Evolutionary conservation across 2,113 vertebrate genomes (phyloP).

Genomic region (Lagopus leucura): DNA sequence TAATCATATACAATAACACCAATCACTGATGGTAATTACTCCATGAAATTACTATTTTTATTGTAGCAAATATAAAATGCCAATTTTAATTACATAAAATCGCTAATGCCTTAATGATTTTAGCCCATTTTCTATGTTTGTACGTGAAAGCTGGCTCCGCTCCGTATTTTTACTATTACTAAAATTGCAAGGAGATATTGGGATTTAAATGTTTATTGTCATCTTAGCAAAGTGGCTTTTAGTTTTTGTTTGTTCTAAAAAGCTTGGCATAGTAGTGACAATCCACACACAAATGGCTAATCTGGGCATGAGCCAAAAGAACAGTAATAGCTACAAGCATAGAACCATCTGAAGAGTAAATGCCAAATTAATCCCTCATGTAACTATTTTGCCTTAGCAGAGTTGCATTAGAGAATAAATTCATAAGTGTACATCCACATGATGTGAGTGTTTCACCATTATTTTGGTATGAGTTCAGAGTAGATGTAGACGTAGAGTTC

Average conservation of each 20-base stretch:
- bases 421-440: background rate
- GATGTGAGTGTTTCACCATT: background rate
- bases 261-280: slow-evolving; percentile 49
- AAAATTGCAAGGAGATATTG: slow-evolving; percentile 28
- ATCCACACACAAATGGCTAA: slow-evolving; percentile 58
- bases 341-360: slow-evolving; percentile 28
- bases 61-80: slow-evolving; percentile 40
- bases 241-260: slow-evolving; percentile 58
- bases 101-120: slow-evolving; percentile 39
- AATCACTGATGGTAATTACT: slow-evolving; percentile 39
- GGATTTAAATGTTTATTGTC: slow-evolving; percentile 66
- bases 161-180: slow-evolving; percentile 38
- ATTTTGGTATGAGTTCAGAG: background rate
- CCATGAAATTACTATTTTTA: slow-evolving; percentile 48
- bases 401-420: background rate
- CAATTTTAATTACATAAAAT: slow-evolving; percentile 49
- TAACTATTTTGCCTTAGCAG: background rate
- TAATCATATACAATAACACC: slow-evolving; percentile 25
- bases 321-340: slow-evolving; percentile 22
- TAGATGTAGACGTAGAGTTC: background rate
- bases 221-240: slow-evolving; percentile 56
- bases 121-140: slow-evolving; percentile 40
- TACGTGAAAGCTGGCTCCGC: slow-evolving; percentile 18
- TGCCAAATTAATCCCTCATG: slow-evolving; percentile 53
- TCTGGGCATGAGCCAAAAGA: slow-evolving; percentile 58